A percentile compares a stretch with the other conserved stretches of the same genome.
Conservation (phyloP, 2,113 vertebrate genomes). For the Ophthalmotilapia sp. region DNA sequence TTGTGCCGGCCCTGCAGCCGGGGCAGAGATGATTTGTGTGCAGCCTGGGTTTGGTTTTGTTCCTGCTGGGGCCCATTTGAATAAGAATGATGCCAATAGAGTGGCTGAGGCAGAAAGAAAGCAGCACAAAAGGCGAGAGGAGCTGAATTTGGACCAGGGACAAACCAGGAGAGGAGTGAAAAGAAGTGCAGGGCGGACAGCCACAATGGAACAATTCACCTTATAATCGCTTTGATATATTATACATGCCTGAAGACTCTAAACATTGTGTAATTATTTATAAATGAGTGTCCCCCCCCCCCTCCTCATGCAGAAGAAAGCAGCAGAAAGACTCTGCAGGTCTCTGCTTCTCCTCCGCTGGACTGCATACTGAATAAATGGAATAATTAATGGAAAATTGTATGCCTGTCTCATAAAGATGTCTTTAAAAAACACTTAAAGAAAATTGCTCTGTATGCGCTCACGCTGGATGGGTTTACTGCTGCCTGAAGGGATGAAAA, state of each 20-base stretch:
- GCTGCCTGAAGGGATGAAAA: not conserved
- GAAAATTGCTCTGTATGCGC: conserved; percentile 60
- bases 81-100: conserved; percentile 94
- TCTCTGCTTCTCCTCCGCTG: conserved; percentile 84
- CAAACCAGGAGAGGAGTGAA: conserved; percentile 92
- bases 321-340: conserved; percentile 96
- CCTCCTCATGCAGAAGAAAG: conserved; percentile 79
- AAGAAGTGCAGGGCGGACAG: conserved; percentile 79
- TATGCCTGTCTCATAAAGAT: conserved; percentile 99
- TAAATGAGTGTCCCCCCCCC: conserved; percentile 84
- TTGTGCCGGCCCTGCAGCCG: conserved; percentile 41
- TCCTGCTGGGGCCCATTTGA: conserved; percentile 93
- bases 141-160: conserved; percentile 93
- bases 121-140: conserved; percentile 92
- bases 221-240: conserved; percentile 99
- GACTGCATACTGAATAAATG: conserved; percentile 78
- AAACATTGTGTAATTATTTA: conserved; percentile 99
- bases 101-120: conserved; percentile 96
- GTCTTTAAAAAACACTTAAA: conserved; percentile 93
- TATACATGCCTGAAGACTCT: conserved; percentile 99
- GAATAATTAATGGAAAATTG: conserved; percentile 98
- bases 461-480: conserved; percentile 5
- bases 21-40: conserved; percentile 48
- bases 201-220: conserved; percentile 98
- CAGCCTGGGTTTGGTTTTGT: conserved; percentile 82